Base-by-base conservation (phyloP, 2,113 vertebrate species). In the Rattus rattus region DNA sequence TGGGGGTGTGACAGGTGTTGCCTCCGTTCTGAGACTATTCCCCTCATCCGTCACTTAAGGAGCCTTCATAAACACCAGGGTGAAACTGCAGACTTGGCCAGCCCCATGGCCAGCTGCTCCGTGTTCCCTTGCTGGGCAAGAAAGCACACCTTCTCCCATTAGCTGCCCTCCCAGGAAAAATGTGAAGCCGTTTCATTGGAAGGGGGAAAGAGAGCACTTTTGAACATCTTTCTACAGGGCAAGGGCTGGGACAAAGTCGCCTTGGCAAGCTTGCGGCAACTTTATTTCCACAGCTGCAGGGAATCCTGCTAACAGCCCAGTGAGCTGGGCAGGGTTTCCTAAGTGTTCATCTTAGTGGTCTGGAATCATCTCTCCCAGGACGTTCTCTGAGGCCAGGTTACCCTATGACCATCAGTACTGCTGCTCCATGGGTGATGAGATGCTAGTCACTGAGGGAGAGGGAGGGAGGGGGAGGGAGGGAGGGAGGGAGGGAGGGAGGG, bases 21-120 rank as follows among this genome's bases (percentile, higher is more conserved):
- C 96, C 88, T 28, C 96, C 94, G 52, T 98, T 90, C 95, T 69
- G 77, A 72, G 69, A 52, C 96, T 22, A 39, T 59, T 93, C 90
- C 94, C 85, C 81, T 95, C n/a, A 0, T 77, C 96, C 33, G 0
- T 96, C 81, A 85, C 86, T 83, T 94, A 84, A 69, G 88, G 91
- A 96, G 94, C 49, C 94, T 97, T 97, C 56, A 24, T 87, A 84
- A 96, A 95, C 92, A 98, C 97, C 97, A 39, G 59, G 73, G 96
- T 54, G 75, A 95, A 95, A 95, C 83, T 90, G 75, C n/a, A 93
- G 77, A 86, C 7, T 73, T 39, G 79, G 91, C 59, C 54, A 1
- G n/a, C 43, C 3, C 11, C 33, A 5, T 13, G 17, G 8, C 85
- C 72, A 70, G 83, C n/a, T 47, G 63, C 22, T 81, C 70, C 61